phyloP scores from a whole-genome alignment of 35 echinoderm and acorn worm genomes.

The Anneissia japonica region DNA sequence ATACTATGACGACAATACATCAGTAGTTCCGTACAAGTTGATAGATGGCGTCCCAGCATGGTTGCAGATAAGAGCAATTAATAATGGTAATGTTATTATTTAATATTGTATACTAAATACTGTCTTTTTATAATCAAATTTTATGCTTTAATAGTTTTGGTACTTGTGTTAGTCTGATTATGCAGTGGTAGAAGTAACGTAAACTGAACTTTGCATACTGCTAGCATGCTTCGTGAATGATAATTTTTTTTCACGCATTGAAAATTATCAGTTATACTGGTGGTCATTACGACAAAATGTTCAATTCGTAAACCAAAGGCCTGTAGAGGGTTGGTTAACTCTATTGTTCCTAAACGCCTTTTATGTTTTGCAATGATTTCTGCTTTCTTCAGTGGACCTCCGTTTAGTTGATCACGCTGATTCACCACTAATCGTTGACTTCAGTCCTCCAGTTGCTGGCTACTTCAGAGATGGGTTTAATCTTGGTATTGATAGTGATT shows the following conservation, averaged over 20 bases:
- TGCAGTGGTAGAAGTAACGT: background rate
- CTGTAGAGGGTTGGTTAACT: background rate
- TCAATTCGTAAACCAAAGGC: too few relatives aligned
- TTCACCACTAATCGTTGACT: conserved; percentile 24
- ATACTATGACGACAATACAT: background rate
- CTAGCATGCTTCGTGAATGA: background rate
- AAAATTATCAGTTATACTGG: too few relatives aligned
- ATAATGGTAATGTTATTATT: conserved; percentile 33
- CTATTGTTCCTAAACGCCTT: background rate
- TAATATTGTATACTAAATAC: background rate
- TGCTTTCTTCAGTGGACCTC: conserved; percentile 24
- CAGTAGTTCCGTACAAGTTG: background rate
- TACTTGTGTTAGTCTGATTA: background rate
- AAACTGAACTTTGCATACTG: background rate
- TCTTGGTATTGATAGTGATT: conserved; percentile 12
- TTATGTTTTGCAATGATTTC: background rate
- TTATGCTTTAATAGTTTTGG: background rate
- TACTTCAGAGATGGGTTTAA: conserved; percentile 32
- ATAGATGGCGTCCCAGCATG: conserved; percentile 33
- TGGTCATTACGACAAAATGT: too few relatives aligned
- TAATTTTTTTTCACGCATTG: background rate
- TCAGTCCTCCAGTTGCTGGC: conserved; percentile 38
- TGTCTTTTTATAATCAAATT: background rate
- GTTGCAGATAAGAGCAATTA: conserved; percentile 39
- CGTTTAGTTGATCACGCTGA: conserved; percentile 23